Base-by-base conservation (phyloP, 2,113 vertebrate genomes). In the Macroglossus sobrinus region DNA sequence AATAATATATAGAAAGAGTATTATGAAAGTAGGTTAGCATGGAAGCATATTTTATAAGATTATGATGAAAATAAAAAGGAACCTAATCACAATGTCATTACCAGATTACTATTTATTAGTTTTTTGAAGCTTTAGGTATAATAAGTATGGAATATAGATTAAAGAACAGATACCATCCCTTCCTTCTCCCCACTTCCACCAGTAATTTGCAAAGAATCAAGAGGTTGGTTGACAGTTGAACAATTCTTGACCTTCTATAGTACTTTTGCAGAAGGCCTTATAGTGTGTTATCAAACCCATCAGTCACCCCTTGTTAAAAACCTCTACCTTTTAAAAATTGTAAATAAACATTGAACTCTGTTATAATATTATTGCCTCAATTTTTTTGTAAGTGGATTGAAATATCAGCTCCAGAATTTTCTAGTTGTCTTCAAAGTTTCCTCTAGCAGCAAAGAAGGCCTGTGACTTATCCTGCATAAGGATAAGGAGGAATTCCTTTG, bases 401-500 rank as follows among this genome's bases (percentile, higher is more conserved):
- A 93, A 95, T 85, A 81, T 92, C 72, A 85, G 75, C 38, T 38
- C 40, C n/a, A 69, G 81, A 74, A 95, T 91, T 95, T 66, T 95
- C 59, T 57, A 47, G 55, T 50, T 85, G 22, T 93, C 84, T 88
- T 94, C 88, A 81, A 84, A 66, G 5, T 43, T 61, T 91, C 69
- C 22, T 92, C 30, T 74, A 86, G 28, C 28, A 89, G 57, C 74
- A 92, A 88, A 43, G 87, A 85, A 92, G 30, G 75, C 14, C 53
- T 90, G 47, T 47, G 11, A 71, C 66, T 98, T 93, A 99, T 89
- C 99, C 99, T 63, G 98, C 97, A 96, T 99, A 99, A 8, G 98
- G 96, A 92, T 98, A 95, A 0, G 99, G 98, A 61, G 99, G 98
- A 75, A 99, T 89, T 98, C 99, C 99, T 98, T 99, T 99, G 74